These are phyloP conservation scores for Corapipo altera DNA, from an alignment of 2,113 vertebrate genomes.

Conservation along the genomic window DNA sequence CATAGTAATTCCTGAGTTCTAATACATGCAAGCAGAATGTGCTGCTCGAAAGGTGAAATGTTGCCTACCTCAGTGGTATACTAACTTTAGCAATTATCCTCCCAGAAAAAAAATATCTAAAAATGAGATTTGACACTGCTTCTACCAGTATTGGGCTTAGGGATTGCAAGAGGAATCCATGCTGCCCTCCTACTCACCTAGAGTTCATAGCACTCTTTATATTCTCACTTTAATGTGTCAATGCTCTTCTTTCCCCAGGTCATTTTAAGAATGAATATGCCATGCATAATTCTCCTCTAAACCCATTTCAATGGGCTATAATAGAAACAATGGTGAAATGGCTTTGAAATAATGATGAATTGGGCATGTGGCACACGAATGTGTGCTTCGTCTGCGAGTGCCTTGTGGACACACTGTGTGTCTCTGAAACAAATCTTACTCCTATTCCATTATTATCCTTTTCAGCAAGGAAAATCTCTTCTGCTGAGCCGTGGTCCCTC, in stretches of 20 bases:
- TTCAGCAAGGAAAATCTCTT: neutral
- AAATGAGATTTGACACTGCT: neutral
- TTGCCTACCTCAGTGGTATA: neutral
- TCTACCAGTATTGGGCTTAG: neutral
- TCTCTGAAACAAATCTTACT: neutral
- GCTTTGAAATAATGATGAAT: conserved; percentile 49
- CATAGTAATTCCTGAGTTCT: neutral
- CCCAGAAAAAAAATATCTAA: neutral
- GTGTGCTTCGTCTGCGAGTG: neutral
- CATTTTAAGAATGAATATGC: conserved; percentile 6
- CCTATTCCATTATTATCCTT: neutral
- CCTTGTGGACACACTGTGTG: neutral
- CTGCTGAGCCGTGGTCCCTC: neutral
- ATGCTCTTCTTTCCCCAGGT: neutral
- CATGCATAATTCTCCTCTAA: neutral
- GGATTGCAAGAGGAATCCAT: neutral
- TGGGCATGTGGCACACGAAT: conserved; percentile 20
- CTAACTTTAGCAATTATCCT: neutral
- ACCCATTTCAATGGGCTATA: conserved; percentile 9
- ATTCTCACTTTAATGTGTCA: neutral
- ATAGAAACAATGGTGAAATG: conserved; percentile 41
- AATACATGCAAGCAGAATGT: neutral
- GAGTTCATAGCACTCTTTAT: neutral
- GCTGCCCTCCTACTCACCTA: neutral
- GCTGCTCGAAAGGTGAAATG: neutral